Percentiles rank a stretch among this genome's conserved stretches.
Evolutionary conservation across 2,797 vertebrate species (phyloP).

Genomic region (Cheirogaleus major): DNA sequence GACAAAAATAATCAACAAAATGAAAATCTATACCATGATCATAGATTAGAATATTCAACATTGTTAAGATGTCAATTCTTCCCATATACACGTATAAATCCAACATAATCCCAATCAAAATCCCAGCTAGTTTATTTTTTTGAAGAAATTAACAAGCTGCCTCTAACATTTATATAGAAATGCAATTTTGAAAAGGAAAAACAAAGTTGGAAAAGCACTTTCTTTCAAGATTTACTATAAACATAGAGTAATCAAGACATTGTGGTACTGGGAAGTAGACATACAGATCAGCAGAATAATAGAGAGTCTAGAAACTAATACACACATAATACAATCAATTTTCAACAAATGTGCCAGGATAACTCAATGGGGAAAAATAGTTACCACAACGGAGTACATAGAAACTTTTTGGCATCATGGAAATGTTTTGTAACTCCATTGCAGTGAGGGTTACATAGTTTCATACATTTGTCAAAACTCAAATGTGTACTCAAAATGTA

Average conservation of each 20-base stretch:
- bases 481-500: not conserved
- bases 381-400: not conserved
- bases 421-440: not conserved
- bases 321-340: not conserved
- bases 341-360: not conserved
- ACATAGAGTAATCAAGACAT: not conserved
- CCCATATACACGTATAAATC: not conserved
- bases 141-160: not conserved
- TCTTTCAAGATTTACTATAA: not conserved
- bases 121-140: not conserved
- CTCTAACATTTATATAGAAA: not conserved
- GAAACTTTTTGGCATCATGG: not conserved
- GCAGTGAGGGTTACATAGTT: not conserved
- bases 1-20: not conserved
- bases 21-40: not conserved
- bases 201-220: not conserved
- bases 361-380: not conserved
- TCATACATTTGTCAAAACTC: not conserved
- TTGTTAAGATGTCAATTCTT: not conserved
- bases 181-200: not conserved
- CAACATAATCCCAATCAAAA: not conserved
- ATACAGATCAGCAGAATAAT: not conserved
- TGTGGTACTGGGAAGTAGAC: not conserved
- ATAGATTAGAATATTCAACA: not conserved
- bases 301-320: not conserved